Percentiles rank a stretch among this genome's conserved stretches.
Evolutionary conservation across 1,140 invertebrate genomes (phyloP).

Genomic region (Cydia fagiglandana): DNA sequence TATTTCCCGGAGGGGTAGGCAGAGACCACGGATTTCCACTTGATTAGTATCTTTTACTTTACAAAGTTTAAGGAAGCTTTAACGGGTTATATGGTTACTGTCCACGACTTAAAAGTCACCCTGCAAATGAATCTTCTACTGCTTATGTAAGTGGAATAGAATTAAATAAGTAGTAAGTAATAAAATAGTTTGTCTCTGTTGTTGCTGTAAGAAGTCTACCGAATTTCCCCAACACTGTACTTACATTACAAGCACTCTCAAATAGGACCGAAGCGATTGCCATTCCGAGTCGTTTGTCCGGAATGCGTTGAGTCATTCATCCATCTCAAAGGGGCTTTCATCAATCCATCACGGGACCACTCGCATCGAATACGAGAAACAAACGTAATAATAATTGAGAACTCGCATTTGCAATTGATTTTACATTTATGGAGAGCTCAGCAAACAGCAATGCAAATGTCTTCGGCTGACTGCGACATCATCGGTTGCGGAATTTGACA

Average conservation of each 20-base stretch:
- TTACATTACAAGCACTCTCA: conserved; percentile 42
- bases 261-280: conserved; percentile 49
- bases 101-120: too few relatives aligned
- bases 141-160: too few relatives aligned
- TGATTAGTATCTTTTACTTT: too few relatives aligned
- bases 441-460: background rate
- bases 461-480: background rate
- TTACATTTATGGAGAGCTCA: background rate
- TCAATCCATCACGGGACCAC: conserved; percentile 47
- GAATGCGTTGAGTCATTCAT: conserved; percentile 60
- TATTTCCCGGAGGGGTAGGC: too few relatives aligned
- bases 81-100: too few relatives aligned
- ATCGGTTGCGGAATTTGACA: background rate
- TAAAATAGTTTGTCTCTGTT: background rate
- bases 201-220: conserved; percentile 25
- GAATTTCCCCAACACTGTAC: conserved; percentile 27
- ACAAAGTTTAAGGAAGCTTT: too few relatives aligned
- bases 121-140: too few relatives aligned
- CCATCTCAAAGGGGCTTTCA: conserved; percentile 57
- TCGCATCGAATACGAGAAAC: conserved; percentile 34
- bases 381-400: conserved; percentile 29
- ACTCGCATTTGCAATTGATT: background rate
- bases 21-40: too few relatives aligned
- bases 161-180: background rate
- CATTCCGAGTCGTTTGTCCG: conserved; percentile 40